These are phyloP conservation scores for Prostheceraeus crozeri DNA, from an alignment of 2,888 invertebrate species.

Conservation along the genomic window DNA sequence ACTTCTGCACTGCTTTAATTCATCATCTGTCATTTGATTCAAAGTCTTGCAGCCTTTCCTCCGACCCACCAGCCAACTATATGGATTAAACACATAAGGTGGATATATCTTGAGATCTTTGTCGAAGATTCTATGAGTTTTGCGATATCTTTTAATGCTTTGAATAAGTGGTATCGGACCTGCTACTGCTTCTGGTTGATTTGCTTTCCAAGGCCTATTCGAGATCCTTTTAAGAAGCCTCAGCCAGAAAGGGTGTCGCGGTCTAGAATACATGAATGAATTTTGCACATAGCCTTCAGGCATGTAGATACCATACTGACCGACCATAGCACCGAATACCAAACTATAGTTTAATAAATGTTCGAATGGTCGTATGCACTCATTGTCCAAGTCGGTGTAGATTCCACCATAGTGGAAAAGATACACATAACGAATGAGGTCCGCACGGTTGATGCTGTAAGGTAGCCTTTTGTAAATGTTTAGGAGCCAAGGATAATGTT, in stretches of 20 bases:
- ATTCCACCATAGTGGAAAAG: slow-evolving; percentile 27
- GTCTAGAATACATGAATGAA: slow-evolving; percentile 28
- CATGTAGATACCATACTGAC: neutral
- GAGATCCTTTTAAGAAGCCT: no score
- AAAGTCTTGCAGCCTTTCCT: no score
- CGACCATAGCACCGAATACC: slow-evolving; percentile 28
- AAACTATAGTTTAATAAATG: slow-evolving; percentile 29
- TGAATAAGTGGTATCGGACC: no score
- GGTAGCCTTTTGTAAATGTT: slow-evolving; percentile 3
- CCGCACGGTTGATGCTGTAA: slow-evolving; percentile 18
- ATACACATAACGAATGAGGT: slow-evolving; percentile 20
- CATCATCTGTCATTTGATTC: no score
- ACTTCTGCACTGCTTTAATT: no score
- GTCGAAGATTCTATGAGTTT: no score
- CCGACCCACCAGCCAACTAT: no score
- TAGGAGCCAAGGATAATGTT: slow-evolving; percentile 19
- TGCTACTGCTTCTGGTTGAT: no score
- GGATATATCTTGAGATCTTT: no score
- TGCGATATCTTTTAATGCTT: no score
- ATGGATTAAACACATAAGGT: no score
- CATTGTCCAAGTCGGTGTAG: slow-evolving; percentile 31
- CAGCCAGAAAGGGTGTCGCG: slow-evolving; percentile 26
- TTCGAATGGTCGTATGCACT: slow-evolving; percentile 27
- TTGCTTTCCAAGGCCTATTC: no score
- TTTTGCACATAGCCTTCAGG: slow-evolving; percentile 23